A percentile compares a stretch with the other conserved stretches of the same genome.
These are phyloP conservation scores for Romanogobio albipinnatus DNA, from an alignment of 2,113 vertebrate genomes.

Conservation along the genomic window DNA sequence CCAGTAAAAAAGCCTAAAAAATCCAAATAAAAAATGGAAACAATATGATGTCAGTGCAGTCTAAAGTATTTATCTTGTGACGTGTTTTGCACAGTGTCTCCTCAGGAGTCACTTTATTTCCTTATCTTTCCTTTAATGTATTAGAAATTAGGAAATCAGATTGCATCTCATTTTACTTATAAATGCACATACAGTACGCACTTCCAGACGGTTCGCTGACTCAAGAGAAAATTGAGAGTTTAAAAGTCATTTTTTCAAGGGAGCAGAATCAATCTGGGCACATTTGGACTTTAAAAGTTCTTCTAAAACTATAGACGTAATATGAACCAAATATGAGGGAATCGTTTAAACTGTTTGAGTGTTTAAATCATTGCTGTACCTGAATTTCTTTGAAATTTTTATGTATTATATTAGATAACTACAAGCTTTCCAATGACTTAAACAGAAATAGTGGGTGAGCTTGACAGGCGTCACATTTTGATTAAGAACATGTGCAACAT, in stretches of 20 bases:
- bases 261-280: not conserved
- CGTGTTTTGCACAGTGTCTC: not conserved
- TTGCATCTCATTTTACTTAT: not conserved
- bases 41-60: not conserved
- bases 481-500: conserved; percentile 32
- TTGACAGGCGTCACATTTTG: not conserved
- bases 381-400: not conserved
- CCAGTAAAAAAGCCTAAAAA: not conserved
- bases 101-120: not conserved
- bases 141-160: not conserved
- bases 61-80: not conserved
- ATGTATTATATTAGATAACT: not conserved
- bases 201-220: not conserved
- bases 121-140: not conserved
- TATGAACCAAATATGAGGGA: not conserved
- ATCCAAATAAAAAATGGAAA: not conserved
- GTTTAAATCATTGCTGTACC: not conserved
- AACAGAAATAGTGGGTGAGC: not conserved
- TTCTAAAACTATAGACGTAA: not conserved
- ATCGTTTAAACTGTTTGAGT: not conserved
- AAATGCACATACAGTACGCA: not conserved
- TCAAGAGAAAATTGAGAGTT: not conserved
- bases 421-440: not conserved
- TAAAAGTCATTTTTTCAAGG: not conserved
- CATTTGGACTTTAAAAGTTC: not conserved